These are phyloP conservation scores for Anticlea derivata DNA, from an alignment of 2,888 invertebrate genomes.

Conservation along the genomic window DNA sequence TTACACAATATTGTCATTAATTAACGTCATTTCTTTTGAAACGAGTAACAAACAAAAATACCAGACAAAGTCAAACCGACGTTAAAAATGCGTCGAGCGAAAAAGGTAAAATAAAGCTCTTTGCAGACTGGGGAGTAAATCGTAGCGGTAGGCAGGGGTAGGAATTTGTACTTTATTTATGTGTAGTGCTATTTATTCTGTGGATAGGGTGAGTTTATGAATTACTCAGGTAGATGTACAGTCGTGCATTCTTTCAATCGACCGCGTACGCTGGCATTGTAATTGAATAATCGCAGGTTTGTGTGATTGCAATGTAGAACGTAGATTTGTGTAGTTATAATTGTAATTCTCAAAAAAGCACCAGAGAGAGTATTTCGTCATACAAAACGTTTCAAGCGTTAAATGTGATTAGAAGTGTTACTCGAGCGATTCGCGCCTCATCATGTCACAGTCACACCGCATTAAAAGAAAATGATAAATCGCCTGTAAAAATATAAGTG, in stretches of 20 bases:
- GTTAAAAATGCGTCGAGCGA: constrained; percentile 3
- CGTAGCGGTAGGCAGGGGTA: constrained; percentile 13
- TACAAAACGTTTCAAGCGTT: constrained; percentile 2
- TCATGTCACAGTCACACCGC: constrained; percentile 21
- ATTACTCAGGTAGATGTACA: constrained; percentile 34
- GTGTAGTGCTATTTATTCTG: constrained; percentile 18
- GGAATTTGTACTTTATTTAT: constrained; percentile 17
- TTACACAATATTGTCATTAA: constrained; percentile 7
- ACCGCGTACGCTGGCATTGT: constrained; percentile 13
- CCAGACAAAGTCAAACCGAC: neutral
- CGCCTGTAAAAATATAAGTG: constrained; percentile 38
- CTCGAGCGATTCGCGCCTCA: constrained; percentile 11
- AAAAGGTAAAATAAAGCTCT: constrained; percentile 10
- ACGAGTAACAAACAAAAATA: constrained; percentile 1
- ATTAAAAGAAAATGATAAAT: constrained; percentile 37
- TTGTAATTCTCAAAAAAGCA: neutral
- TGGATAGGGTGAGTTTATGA: constrained; percentile 34
- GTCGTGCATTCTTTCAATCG: constrained; percentile 21
- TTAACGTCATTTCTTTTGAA: constrained; percentile 6
- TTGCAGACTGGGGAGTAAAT: constrained; percentile 15
- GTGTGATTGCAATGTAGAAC: neutral
- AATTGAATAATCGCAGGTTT: constrained; percentile 23
- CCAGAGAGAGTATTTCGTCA: neutral
- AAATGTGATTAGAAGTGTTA: constrained; percentile 15
- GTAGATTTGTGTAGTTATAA: neutral